These are phyloP conservation scores for Nephila pilipes DNA, from an alignment of 1,140 invertebrate species.

Conservation along the genomic window DNA sequence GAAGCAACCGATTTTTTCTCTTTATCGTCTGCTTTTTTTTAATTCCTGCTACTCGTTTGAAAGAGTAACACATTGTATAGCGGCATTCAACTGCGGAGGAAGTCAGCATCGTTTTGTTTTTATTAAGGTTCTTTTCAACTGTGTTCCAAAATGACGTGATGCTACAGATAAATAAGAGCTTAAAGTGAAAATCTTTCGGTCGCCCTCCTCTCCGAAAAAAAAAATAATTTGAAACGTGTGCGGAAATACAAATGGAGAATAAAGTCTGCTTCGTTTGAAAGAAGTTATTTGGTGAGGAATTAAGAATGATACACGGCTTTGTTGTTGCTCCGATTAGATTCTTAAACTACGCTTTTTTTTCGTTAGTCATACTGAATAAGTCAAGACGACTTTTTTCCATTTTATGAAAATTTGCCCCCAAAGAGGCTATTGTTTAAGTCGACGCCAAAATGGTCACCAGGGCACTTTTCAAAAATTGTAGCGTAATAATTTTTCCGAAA, in stretches of 20 bases:
- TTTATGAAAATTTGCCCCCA: not conserved
- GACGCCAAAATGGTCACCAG: too few relatives aligned
- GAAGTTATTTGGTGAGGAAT: not conserved
- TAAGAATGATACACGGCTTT: not conserved
- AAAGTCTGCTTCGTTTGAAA: not conserved
- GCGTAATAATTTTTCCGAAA: too few relatives aligned
- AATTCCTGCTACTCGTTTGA: not conserved
- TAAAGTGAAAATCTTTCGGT: not conserved
- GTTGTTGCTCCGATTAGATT: not conserved
- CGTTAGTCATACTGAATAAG: not conserved
- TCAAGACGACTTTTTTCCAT: not conserved
- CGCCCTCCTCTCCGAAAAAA: not conserved
- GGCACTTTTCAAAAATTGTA: too few relatives aligned
- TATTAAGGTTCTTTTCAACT: not conserved
- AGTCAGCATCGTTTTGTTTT: slow-evolving; percentile 9
- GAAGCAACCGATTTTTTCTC: not conserved
- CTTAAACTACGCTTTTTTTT: too few relatives aligned
- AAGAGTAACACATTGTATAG: not conserved
- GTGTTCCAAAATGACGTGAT: not conserved
- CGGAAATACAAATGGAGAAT: not conserved
- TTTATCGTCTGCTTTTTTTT: slow-evolving; percentile 2
- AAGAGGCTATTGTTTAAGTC: too few relatives aligned
- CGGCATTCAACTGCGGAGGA: not conserved
- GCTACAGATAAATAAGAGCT: slow-evolving; percentile 34
- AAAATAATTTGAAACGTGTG: not conserved